phyloP scores from a whole-genome alignment of 23 tunicate species.

The Corella eumyota region DNA sequence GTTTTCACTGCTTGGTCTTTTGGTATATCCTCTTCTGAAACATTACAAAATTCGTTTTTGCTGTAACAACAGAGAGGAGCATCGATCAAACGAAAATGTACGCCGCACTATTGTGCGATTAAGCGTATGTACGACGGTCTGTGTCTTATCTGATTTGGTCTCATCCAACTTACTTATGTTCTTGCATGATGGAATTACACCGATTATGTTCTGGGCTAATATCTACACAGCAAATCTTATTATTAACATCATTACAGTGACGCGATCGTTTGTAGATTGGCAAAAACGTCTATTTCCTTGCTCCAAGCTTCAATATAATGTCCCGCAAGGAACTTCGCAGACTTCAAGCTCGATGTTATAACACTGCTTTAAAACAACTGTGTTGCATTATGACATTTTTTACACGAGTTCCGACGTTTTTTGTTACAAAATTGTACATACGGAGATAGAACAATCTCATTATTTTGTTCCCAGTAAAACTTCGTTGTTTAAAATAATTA shows the following conservation, averaged over 20 bases:
- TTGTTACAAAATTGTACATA: too few species aligned
- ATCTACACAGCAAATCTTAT: constrained; percentile 45
- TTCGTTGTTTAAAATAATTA: too few species aligned
- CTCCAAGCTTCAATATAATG: neutral
- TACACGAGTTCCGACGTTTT: too few species aligned
- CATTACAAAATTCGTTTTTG: constrained; percentile 24
- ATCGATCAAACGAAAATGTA: constrained; percentile 6
- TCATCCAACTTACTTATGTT: constrained; percentile 43
- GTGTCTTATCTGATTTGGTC: constrained; percentile 51
- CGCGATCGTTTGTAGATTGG: constrained; percentile 78
- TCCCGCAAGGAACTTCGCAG: too few species aligned
- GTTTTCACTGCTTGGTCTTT: constrained; percentile 21
- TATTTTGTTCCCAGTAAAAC: too few species aligned
- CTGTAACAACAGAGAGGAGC: neutral
- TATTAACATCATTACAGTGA: constrained; percentile 42
- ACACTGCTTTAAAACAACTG: too few species aligned
- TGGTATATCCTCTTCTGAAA: constrained; percentile 31
- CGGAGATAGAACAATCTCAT: too few species aligned
- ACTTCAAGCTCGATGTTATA: too few species aligned
- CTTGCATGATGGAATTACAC: constrained; percentile 42
- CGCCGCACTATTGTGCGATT: constrained; percentile 35
- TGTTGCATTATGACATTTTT: too few species aligned
- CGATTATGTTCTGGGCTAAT: constrained; percentile 43
- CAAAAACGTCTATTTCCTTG: constrained; percentile 46
- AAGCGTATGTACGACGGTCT: constrained; percentile 37